These are phyloP conservation scores for Kuschelorhynchus macadamiae DNA, from an alignment of 2,888 invertebrate species.

Conservation along the genomic window DNA sequence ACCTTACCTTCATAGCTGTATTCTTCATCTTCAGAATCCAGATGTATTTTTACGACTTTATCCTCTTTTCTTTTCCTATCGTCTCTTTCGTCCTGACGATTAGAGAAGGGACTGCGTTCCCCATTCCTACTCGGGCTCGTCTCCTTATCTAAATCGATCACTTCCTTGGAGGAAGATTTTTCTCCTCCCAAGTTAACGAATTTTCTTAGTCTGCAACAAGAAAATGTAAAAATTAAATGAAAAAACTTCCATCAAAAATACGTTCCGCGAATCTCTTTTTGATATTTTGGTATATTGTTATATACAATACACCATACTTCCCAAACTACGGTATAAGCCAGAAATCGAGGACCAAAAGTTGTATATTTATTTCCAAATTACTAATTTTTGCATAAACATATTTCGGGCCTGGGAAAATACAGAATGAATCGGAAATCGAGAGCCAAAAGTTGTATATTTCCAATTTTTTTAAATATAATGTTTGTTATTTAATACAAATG, in stretches of 20 bases:
- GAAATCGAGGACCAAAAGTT: too few species aligned
- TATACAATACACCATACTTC: too few species aligned
- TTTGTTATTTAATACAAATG: background rate
- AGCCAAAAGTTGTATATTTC: too few species aligned
- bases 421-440: too few species aligned
- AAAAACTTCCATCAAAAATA: too few species aligned
- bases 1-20: conserved; percentile 71
- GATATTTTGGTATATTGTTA: too few species aligned
- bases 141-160: conserved; percentile 61
- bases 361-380: too few species aligned
- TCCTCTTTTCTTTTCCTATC: conserved; percentile 60
- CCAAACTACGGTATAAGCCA: too few species aligned
- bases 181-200: conserved; percentile 76
- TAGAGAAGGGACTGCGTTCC: conserved; percentile 68
- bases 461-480: background rate
- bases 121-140: conserved; percentile 11
- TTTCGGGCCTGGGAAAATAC: too few species aligned
- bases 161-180: conserved; percentile 53
- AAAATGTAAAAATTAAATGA: too few species aligned
- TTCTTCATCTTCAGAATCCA: conserved; percentile 82
- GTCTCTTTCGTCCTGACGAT: conserved; percentile 67
- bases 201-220: conserved; percentile 72
- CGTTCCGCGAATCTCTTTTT: too few species aligned
- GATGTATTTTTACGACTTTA: conserved; percentile 58
- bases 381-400: too few species aligned